Evolutionary conservation across 1,140 invertebrate species (phyloP).

Genomic region (Temnothorax nylanderi): DNA sequence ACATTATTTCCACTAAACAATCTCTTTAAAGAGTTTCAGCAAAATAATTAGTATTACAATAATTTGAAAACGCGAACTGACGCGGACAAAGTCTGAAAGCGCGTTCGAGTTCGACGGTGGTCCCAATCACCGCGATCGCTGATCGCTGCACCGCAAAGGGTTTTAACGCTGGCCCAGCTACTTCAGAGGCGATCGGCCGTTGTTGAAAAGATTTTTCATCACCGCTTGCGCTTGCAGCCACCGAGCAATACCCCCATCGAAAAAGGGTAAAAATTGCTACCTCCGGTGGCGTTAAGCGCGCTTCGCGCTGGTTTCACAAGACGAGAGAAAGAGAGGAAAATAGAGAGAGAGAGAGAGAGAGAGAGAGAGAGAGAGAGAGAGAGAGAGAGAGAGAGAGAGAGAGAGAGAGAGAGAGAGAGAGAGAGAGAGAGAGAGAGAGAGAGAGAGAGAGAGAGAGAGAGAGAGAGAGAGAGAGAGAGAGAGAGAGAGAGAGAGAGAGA

Average conservation of each 20-base stretch:
- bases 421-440: constrained; percentile 13
- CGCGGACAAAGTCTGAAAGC: constrained; percentile 41
- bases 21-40: background rate
- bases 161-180: constrained; percentile 53
- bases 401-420: constrained; percentile 23
- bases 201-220: constrained; percentile 67
- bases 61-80: constrained; percentile 1
- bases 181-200: constrained; percentile 56
- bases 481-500: constrained; percentile 28
- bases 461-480: constrained; percentile 10
- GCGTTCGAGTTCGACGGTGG: constrained; percentile 34
- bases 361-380: constrained; percentile 7
- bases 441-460: constrained; percentile 28
- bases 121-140: constrained; percentile 53
- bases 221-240: constrained; percentile 51
- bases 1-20: background rate
- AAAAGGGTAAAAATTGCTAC: constrained; percentile 74
- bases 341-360: constrained; percentile 28
- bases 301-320: constrained; percentile 54
- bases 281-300: constrained; percentile 64
- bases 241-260: constrained; percentile 70
- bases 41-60: background rate
- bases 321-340: constrained; percentile 32
- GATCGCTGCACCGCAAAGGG: constrained; percentile 53
- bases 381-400: constrained; percentile 20